Evolutionary conservation across 2,888 invertebrate species (phyloP).

Genomic region (Zelleria hepariella): DNA sequence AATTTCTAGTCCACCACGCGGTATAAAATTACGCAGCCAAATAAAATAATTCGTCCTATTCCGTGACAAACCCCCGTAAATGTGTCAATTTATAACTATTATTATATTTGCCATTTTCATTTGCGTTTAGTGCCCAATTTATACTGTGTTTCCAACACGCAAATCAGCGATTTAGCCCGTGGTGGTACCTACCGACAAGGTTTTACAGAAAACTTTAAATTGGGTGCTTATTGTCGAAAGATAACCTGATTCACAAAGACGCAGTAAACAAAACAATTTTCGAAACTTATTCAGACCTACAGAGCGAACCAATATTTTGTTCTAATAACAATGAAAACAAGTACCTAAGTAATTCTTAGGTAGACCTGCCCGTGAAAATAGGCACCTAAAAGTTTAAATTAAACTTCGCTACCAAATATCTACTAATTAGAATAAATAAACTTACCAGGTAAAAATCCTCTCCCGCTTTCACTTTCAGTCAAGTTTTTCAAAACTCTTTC

Average conservation of each 20-base stretch:
- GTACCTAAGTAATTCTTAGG: too few species aligned
- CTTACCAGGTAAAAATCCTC: conserved; percentile 41
- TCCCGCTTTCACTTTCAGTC: conserved; percentile 20
- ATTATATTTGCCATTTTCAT: background rate
- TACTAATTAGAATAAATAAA: too few species aligned
- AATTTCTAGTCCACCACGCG: background rate
- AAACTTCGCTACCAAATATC: too few species aligned
- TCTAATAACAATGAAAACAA: too few species aligned
- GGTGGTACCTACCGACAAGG: background rate
- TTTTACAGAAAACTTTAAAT: background rate
- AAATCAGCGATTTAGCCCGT: background rate
- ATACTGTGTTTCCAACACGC: background rate
- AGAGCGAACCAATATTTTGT: background rate
- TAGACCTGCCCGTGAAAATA: too few species aligned
- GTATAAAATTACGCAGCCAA: background rate
- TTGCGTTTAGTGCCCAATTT: background rate
- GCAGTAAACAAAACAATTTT: background rate
- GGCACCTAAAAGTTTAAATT: too few species aligned
- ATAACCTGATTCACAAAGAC: background rate
- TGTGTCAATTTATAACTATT: background rate
- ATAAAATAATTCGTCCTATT: background rate
- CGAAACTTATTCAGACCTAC: background rate
- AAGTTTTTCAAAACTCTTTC: conserved; percentile 9
- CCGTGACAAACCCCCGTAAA: background rate
- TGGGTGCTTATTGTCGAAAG: background rate